Evolutionary conservation across 2,888 invertebrate genomes (phyloP), one percentile per base, ranked within the genome.

Genomic region (Epirrita christyi): DNA sequence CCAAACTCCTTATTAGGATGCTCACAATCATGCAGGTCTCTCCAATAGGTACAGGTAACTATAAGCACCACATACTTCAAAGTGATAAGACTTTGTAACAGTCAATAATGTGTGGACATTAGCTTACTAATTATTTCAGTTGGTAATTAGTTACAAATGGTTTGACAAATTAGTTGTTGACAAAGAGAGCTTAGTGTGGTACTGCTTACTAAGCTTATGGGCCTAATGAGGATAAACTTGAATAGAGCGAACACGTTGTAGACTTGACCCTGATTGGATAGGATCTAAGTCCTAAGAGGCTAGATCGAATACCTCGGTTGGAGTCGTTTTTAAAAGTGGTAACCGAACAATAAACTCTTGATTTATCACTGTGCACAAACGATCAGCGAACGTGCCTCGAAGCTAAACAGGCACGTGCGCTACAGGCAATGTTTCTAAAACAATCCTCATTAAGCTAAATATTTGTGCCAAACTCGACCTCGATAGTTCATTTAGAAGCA

Each of bases 341-440:
- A 61, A 59, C 64, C 64, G 62, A 62, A 56, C 65, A 64, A 61
- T 65, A 70, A 67, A 47, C 63, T 61, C 70, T 67, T 78, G 69
- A 71, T 76, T 76, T 78, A 80, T 78, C 75, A 76, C 63, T 61
- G 55, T 56, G 51, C 68, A 64, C 68, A 65, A 75, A 71, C 68
- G 58, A 66, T 54, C 63, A 64, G 63, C 66, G 78, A 71, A 82
- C 80, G 82, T 80, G 78, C 80, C 79, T 78, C 75, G 80, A 83
- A 75, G 73, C 75, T 78, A 84, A 89, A 85, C 85, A 85, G 83
- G 86, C 90, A 86, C 89, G 90, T 81, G 88, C 88, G 75, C 72
- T 80, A 78, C 82, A 76, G 69, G 67, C 79, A 73, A 76, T 87
- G 85, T 88, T 88, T 86, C 85, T 85, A 81, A 87, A 87, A 88